A percentile compares a stretch with the other conserved stretches of the same genome.
Conservation (phyloP, 2,888 invertebrate genomes). For the Electrophaes corylata region DNA sequence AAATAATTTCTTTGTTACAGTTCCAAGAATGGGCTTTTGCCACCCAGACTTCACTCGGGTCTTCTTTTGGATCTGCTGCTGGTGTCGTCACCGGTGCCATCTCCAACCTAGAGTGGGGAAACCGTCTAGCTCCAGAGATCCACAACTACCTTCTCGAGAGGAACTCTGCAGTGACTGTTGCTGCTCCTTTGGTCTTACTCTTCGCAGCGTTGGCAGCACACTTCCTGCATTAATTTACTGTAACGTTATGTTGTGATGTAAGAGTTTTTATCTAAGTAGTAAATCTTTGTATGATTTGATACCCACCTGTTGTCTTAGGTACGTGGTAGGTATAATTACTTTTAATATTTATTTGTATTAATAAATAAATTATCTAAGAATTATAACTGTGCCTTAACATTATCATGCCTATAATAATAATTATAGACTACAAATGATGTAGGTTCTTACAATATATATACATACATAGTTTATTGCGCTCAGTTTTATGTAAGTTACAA, state of each 20-base stretch:
- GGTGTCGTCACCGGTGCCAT: constrained; percentile 54
- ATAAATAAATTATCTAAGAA: constrained; percentile 6
- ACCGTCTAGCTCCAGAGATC: constrained; percentile 53
- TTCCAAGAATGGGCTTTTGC: constrained; percentile 68
- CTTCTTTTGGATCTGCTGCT: constrained; percentile 53
- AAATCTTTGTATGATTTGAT: constrained; percentile 16
- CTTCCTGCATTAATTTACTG: constrained; percentile 51
- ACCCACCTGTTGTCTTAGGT: constrained; percentile 26
- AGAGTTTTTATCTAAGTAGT: constrained; percentile 16
- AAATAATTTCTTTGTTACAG: constrained; percentile 45
- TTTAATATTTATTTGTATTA: constrained; percentile 8
- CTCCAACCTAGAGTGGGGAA: constrained; percentile 67
- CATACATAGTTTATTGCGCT: no score
- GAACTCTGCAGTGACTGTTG: constrained; percentile 52
- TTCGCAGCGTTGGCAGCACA: constrained; percentile 53
- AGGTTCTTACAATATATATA: no score
- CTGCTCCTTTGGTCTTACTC: constrained; percentile 57
- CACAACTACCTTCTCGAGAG: constrained; percentile 46
- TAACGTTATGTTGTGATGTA: constrained; percentile 15
- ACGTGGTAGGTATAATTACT: constrained; percentile 16
- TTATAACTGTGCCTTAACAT: not conserved
- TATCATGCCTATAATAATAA: no score
- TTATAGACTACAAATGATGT: no score
- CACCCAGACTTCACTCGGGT: constrained; percentile 55
- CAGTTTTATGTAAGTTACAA: no score